These are phyloP conservation scores for Villa cingulata DNA, from an alignment of 2,888 invertebrate genomes.

Conservation along the genomic window DNA sequence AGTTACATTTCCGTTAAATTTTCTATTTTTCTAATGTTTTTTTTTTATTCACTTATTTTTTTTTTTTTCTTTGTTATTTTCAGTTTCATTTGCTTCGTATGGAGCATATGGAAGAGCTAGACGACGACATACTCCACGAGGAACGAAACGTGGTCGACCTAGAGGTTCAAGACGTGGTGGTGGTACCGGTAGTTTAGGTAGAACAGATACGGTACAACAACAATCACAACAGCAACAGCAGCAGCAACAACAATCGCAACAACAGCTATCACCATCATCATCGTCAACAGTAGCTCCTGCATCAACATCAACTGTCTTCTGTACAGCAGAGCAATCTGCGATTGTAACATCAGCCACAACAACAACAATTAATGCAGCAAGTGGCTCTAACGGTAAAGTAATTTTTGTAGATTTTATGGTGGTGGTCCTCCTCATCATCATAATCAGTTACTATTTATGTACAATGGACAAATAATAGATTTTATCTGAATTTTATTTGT, in stretches of 20 bases:
- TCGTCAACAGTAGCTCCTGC: not conserved
- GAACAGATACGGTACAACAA: constrained; percentile 16
- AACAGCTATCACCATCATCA: too few relatives aligned
- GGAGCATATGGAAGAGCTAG: constrained; percentile 27
- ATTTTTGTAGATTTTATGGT: too few relatives aligned
- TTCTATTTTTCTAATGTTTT: not conserved
- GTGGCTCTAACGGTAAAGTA: constrained; percentile 17
- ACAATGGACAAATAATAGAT: not conserved
- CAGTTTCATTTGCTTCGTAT: constrained; percentile 25
- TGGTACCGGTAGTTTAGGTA: constrained; percentile 32
- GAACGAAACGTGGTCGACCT: constrained; percentile 58
- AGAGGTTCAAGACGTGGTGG: constrained; percentile 54
- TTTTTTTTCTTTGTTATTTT: constrained; percentile 5
- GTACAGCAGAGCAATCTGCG: constrained; percentile 12
- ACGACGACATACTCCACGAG: constrained; percentile 38
- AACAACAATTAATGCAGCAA: constrained; percentile 5
- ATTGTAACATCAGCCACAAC: constrained; percentile 15
- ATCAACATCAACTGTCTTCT: constrained; percentile 19
- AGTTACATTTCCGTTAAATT: not conserved
- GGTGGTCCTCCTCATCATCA: too few relatives aligned
- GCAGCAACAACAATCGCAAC: constrained; percentile 16
- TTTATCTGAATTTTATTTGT: constrained; percentile 12
- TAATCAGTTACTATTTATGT: not conserved
- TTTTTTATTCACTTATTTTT: constrained; percentile 1
- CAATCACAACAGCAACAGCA: constrained; percentile 14